phyloP scores from a whole-genome alignment of 2,888 invertebrate genomes.

The Theristus sp. region DNA sequence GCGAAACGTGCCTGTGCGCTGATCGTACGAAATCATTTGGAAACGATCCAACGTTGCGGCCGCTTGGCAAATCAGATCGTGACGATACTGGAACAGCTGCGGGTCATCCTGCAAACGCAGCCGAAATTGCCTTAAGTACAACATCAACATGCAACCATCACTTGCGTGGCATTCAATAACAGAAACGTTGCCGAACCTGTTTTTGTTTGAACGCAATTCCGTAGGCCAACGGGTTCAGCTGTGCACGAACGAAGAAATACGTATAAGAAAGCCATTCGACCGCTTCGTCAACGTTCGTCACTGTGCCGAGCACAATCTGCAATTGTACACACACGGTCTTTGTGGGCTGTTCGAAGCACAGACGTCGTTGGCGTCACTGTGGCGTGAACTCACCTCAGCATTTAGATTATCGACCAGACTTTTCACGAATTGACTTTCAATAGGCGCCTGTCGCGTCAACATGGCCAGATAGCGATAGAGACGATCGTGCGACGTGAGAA shows the following conservation, averaged over 20 bases:
- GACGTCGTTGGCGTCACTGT: neutral
- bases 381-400: conserved; percentile 54
- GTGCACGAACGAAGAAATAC: conserved; percentile 80
- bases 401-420: conserved; percentile 86
- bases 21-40: conserved; percentile 77
- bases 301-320: conserved; percentile 76
- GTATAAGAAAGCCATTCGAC: conserved; percentile 95
- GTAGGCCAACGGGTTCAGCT: conserved; percentile 64
- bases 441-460: conserved; percentile 87
- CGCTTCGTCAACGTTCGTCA: conserved; percentile 81
- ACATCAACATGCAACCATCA: too few species aligned
- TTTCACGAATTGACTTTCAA: conserved; percentile 85
- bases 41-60: conserved; percentile 73
- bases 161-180: too few species aligned
- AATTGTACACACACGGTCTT: too few species aligned
- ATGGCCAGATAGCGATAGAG: conserved; percentile 57
- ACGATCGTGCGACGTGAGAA: conserved; percentile 66
- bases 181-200: too few species aligned
- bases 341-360: neutral
- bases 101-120: conserved; percentile 47
- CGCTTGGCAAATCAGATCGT: conserved; percentile 55
- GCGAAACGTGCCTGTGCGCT: conserved; percentile 24
- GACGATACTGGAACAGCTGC: conserved; percentile 53
- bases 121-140: too few species aligned
- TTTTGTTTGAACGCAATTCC: conserved; percentile 44